phyloP scores from a whole-genome alignment of 2,888 invertebrate species.

The Smittia aterrima region DNA sequence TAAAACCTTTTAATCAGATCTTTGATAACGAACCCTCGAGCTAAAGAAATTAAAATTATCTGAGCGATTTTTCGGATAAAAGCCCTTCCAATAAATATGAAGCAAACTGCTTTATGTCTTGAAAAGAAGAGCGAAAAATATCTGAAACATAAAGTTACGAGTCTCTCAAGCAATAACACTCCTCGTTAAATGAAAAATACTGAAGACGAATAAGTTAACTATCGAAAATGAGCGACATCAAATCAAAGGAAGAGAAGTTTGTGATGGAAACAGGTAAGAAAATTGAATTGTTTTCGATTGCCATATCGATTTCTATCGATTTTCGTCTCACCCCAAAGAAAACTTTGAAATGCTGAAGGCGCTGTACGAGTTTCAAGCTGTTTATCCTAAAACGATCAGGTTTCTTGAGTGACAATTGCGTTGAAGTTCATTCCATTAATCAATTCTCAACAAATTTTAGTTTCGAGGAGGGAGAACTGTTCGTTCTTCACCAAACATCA shows the following conservation, averaged over 20 bases:
- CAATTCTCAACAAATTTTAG: conserved; percentile 52
- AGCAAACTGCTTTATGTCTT: too few relatives aligned
- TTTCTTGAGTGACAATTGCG: background rate
- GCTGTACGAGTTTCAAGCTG: conserved; percentile 79
- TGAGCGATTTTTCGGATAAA: too few relatives aligned
- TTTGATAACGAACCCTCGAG: too few relatives aligned
- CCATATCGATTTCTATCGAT: conserved; percentile 25
- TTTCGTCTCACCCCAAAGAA: conserved; percentile 55
- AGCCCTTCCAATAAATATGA: too few relatives aligned
- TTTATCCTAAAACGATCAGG: conserved; percentile 72
- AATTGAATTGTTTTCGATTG: background rate
- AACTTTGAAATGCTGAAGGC: conserved; percentile 80
- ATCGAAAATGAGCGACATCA: conserved; percentile 19
- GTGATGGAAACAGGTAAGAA: conserved; percentile 35
- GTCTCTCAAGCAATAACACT: background rate
- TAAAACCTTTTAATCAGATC: too few relatives aligned
- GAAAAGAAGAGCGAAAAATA: too few relatives aligned
- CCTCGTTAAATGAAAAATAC: background rate
- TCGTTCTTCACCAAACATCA: conserved; percentile 74
- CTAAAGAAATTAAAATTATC: too few relatives aligned
- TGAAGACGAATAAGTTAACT: background rate
- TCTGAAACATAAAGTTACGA: background rate
- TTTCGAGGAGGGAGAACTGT: conserved; percentile 76
- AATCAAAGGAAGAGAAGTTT: conserved; percentile 32
- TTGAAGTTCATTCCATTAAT: background rate